phyloP scores from a whole-genome alignment of 2,113 vertebrate species.

The Nothocercus nigrocapillus region DNA sequence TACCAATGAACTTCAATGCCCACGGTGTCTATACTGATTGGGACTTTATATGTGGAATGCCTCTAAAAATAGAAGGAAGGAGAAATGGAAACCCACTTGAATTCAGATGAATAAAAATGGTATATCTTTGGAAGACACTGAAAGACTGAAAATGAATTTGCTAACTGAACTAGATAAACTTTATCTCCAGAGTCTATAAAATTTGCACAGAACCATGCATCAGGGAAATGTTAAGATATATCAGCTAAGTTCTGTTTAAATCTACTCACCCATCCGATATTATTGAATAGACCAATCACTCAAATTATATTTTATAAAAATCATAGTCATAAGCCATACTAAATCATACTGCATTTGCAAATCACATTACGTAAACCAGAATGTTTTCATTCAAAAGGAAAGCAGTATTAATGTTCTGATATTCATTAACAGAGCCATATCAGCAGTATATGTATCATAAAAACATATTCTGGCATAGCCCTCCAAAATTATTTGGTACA shows the following conservation, averaged over 20 bases:
- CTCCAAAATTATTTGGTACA: background rate
- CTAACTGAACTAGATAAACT: background rate
- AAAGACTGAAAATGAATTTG: background rate
- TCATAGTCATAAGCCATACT: background rate
- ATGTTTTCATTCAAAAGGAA: background rate
- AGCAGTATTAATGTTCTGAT: background rate
- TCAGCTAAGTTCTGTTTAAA: background rate
- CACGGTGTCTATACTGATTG: background rate
- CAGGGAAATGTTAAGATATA: background rate
- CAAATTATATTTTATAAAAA: background rate
- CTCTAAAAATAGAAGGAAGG: rapidly evolving
- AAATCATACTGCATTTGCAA: background rate
- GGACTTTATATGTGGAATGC: background rate
- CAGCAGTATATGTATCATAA: background rate
- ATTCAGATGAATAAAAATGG: background rate
- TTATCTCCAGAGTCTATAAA: background rate
- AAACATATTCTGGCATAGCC: background rate
- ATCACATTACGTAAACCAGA: background rate
- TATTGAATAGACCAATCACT: background rate
- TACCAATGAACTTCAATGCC: background rate
- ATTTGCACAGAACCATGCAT: background rate
- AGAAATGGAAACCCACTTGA: background rate
- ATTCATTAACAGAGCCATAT: background rate
- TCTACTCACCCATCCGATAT: background rate
- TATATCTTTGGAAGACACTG: background rate